Conservation (phyloP, 2,888 invertebrate species). For the Eubasilissa splendida region DNA sequence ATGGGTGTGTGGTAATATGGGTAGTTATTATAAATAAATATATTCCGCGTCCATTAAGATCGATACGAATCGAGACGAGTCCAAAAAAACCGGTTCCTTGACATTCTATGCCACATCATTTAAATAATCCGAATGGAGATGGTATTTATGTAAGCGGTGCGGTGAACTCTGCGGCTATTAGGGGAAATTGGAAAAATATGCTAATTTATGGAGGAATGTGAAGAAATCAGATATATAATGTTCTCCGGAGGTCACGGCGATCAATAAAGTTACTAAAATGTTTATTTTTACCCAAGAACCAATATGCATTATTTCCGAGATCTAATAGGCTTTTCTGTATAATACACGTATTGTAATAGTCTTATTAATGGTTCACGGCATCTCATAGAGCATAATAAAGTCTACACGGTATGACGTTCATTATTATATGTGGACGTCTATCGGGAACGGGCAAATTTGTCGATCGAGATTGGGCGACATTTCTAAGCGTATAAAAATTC, state of each 20-base stretch:
- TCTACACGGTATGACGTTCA: no score
- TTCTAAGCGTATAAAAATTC: no score
- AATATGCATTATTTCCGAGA: slow-evolving; percentile 11
- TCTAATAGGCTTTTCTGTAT: background rate
- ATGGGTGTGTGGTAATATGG: no score
- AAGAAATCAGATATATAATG: slow-evolving; percentile 24
- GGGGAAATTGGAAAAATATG: slow-evolving; percentile 48
- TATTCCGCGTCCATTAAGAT: slow-evolving; percentile 8
- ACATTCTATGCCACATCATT: slow-evolving; percentile 43
- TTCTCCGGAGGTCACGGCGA: background rate
- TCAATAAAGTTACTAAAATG: background rate
- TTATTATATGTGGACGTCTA: no score
- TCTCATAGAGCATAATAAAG: no score
- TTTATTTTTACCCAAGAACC: background rate
- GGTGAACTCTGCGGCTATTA: slow-evolving; percentile 39
- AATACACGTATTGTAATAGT: no score
- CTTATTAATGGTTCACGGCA: no score
- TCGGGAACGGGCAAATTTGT: no score
- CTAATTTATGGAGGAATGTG: slow-evolving; percentile 54
- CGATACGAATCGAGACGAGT: slow-evolving; percentile 3
- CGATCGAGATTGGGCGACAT: no score
- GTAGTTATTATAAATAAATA: background rate
- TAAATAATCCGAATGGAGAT: slow-evolving; percentile 25
- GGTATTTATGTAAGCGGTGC: slow-evolving; percentile 33
- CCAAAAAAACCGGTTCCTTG: slow-evolving; percentile 42